phyloP scores from a whole-genome alignment of 2,113 vertebrate genomes.

The Pachycephala philippinensis region DNA sequence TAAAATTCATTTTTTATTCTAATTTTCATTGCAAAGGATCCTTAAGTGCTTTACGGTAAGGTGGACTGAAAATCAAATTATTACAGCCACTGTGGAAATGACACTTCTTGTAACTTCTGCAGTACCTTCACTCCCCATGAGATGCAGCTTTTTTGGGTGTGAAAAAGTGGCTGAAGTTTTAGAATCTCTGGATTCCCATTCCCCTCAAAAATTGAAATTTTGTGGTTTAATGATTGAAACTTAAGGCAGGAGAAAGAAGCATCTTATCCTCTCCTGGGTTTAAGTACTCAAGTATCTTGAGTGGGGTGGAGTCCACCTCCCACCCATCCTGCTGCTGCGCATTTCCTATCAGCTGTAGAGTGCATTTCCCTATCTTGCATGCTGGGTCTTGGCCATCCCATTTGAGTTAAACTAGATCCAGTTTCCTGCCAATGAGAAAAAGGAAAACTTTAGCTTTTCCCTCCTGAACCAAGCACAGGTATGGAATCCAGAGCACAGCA shows the following conservation, averaged over 20 bases:
- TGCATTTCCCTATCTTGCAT: not conserved
- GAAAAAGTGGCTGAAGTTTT: not conserved
- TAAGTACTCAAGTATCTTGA: not conserved
- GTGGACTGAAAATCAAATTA: not conserved
- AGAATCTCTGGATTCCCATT: not conserved
- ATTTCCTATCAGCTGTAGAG: not conserved
- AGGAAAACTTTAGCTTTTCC: not conserved
- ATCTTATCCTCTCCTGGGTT: not conserved
- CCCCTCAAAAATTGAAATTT: not conserved
- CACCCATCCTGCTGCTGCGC: not conserved
- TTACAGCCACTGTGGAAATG: not conserved
- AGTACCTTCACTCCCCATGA: not conserved
- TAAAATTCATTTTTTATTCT: not conserved
- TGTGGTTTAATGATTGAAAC: not conserved
- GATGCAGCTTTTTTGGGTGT: not conserved
- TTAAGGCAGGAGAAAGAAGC: not conserved
- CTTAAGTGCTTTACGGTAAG: not conserved
- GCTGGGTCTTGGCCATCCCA: not conserved
- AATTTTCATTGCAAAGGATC: not conserved
- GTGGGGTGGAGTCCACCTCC: not conserved
- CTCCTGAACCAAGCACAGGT: not conserved
- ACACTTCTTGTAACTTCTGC: not conserved
- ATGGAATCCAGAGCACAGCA: not conserved
- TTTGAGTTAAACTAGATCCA: not conserved
- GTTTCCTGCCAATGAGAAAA: not conserved